These are phyloP conservation scores for Blera fallax DNA, from an alignment of 2,888 invertebrate species.

Conservation along the genomic window DNA sequence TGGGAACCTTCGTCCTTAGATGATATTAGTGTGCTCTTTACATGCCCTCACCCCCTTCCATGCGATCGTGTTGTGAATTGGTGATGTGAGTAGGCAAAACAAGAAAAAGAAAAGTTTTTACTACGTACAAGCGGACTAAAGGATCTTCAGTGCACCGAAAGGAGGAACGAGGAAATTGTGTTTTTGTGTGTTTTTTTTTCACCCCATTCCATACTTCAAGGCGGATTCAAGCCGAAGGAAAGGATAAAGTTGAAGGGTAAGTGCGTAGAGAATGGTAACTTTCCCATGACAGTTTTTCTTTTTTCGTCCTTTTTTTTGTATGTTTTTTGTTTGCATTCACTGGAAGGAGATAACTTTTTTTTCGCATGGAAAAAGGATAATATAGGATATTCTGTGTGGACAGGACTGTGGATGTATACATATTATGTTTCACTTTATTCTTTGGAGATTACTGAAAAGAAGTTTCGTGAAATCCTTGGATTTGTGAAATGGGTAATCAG, in stretches of 20 bases:
- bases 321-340: background rate
- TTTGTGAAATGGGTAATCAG: conserved; percentile 27
- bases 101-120: conserved; percentile 2
- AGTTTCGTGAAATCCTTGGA: background rate
- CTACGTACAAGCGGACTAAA: conserved; percentile 23
- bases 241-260: conserved; percentile 69
- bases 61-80: conserved; percentile 42
- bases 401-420: background rate
- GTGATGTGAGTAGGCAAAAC: conserved; percentile 38
- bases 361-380: background rate
- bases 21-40: background rate
- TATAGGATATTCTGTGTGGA: background rate
- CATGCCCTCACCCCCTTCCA: background rate
- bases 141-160: conserved; percentile 32
- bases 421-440: conserved; percentile 19
- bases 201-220: conserved; percentile 4
- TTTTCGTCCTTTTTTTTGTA: background rate
- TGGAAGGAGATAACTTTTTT: conserved; percentile 1
- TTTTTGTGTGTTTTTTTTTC: background rate
- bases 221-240: conserved; percentile 53
- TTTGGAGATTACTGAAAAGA: conserved; percentile 16
- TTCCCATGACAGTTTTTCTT: conserved; percentile 11
- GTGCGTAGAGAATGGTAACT: conserved; percentile 28
- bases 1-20: conserved; percentile 23
- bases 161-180: conserved; percentile 14